Conservation (phyloP, 2,888 invertebrate species). For the Protonemura montana region DNA sequence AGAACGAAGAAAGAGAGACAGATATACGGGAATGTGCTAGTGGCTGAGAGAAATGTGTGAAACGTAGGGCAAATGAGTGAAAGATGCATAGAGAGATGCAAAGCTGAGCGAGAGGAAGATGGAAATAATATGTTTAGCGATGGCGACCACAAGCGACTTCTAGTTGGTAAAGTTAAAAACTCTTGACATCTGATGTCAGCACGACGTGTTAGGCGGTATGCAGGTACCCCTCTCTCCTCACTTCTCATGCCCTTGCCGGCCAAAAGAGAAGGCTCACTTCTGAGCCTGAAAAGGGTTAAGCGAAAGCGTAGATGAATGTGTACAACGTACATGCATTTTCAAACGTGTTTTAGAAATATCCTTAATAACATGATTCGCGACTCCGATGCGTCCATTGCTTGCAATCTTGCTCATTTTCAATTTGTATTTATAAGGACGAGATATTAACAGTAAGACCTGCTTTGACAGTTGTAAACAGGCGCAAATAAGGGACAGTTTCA, state of each 20-base stretch:
- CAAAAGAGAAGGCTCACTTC: too few species aligned
- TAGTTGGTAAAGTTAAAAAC: constrained; percentile 24
- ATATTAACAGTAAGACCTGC: neutral
- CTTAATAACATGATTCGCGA: neutral
- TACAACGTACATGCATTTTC: neutral
- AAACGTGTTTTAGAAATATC: neutral
- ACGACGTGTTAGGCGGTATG: neutral
- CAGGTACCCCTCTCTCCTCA: neutral
- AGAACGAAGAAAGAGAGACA: neutral
- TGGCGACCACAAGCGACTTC: neutral
- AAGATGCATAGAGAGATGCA: neutral
- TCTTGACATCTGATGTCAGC: constrained; percentile 21
- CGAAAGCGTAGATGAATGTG: too few species aligned
- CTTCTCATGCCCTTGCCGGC: neutral
- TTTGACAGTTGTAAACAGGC: neutral
- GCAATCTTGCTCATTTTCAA: neutral
- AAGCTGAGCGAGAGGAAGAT: neutral
- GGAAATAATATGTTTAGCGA: constrained; percentile 14
- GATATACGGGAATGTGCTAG: neutral
- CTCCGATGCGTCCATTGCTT: neutral
- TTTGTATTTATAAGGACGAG: neutral
- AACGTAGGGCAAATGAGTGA: neutral
- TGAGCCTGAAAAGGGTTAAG: too few species aligned
- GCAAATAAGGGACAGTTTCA: neutral
- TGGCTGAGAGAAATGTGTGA: neutral